These are phyloP conservation scores for Nesidiocoris tenuis DNA, from an alignment of 2,888 invertebrate genomes.

Conservation along the genomic window DNA sequence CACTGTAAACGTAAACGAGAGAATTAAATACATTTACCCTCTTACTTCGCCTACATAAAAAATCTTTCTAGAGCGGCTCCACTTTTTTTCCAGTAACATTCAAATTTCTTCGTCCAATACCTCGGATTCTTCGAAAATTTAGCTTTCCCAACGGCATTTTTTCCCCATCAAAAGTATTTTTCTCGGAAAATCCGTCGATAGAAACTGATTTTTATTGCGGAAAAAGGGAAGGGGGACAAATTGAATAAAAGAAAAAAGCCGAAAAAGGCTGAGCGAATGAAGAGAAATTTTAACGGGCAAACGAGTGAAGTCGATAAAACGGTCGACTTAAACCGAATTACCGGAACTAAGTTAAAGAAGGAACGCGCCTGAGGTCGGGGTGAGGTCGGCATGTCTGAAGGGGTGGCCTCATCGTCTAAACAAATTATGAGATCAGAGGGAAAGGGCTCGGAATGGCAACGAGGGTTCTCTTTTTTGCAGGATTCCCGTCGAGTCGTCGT, in stretches of 20 bases:
- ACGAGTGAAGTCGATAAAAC: constrained; percentile 28
- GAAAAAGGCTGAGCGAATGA: not conserved
- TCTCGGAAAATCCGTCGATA: not conserved
- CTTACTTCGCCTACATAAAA: too few species aligned
- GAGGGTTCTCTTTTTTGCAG: not conserved
- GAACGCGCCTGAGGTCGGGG: not conserved
- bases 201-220: not conserved
- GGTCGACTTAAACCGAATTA: constrained; percentile 26
- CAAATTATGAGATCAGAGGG: constrained; percentile 38
- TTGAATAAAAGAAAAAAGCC: constrained; percentile 8
- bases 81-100: too few species aligned
- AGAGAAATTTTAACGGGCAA: not conserved
- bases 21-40: too few species aligned
- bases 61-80: too few species aligned
- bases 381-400: not conserved
- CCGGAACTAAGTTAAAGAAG: constrained; percentile 25
- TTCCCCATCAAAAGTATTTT: too few species aligned
- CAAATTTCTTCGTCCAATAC: too few species aligned
- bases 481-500: not conserved
- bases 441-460: constrained; percentile 3
- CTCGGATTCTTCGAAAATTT: too few species aligned
- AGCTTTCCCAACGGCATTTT: too few species aligned
- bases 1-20: too few species aligned
- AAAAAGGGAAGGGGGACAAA: not conserved
- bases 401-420: constrained; percentile 29